Evolutionary conservation across 2,797 vertebrate species (phyloP).

Genomic region (Mico argentatus): DNA sequence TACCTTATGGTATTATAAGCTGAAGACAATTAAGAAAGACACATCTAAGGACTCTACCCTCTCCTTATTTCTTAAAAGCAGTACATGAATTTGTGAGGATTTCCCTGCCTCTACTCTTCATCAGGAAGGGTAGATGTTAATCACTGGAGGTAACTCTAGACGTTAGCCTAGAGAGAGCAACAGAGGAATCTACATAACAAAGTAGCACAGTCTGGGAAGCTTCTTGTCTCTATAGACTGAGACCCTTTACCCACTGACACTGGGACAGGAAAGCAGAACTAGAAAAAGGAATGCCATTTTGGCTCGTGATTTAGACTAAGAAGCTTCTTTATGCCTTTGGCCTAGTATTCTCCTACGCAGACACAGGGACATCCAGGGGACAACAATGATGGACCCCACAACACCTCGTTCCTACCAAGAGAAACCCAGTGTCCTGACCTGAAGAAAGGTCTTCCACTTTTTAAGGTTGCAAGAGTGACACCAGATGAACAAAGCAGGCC

Average conservation of each 20-base stretch:
- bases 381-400: rapidly evolving
- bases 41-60: background rate
- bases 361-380: no score
- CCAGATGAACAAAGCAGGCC: background rate
- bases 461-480: background rate
- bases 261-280: background rate
- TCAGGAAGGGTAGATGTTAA: background rate
- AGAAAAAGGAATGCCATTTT: background rate
- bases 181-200: background rate
- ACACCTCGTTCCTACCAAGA: background rate
- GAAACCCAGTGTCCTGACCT: background rate
- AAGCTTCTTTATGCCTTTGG: background rate
- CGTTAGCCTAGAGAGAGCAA: background rate
- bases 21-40: background rate
- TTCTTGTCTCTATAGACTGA: background rate
- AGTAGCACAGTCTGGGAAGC: background rate
- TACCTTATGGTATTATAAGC: background rate
- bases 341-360: background rate
- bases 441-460: background rate
- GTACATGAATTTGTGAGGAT: background rate
- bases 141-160: background rate
- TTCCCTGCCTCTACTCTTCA: background rate
- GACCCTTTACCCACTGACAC: background rate
- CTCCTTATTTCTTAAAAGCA: background rate
- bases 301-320: background rate